Evolutionary conservation across 2,888 invertebrate species (phyloP), one percentile per base, ranked within the genome.

Genomic region (Cerastis rubricosa): DNA sequence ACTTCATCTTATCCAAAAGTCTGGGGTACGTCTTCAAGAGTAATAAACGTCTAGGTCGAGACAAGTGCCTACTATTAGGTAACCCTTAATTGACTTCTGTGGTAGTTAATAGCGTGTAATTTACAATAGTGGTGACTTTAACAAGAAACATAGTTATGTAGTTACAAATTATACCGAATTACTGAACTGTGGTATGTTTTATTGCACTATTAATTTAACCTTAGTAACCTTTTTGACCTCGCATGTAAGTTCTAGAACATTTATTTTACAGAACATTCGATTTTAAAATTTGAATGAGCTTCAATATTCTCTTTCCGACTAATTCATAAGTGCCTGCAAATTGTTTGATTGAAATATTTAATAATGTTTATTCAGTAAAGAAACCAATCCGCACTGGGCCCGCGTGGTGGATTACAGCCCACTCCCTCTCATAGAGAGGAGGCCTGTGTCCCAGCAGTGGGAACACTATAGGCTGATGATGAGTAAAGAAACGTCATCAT

Each of bases 21-120:
- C 61, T 61, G 14, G 17, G 51, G 66, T 14, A 7, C 67, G 14
- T 71, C 82, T 74, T 81, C 22, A 40, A 9, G 35, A 49, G 70
- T 59, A 78, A 84, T 81, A 78, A 69, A 78, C 64, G 71, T 84
- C 71, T 72, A 35, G 57, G 43, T 19, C 7, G 17, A 29, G 43
- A 64, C 75, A 74, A 83, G 70, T 70, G 35, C 76, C 80, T 49
- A 35, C 83, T 64, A 81, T 84, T 84, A 78, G n/a, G 59, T 59
- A 67, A 74, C 69, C 83, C 47, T 3, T 78, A 84, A 84, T 84
- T 84, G 84, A 81, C 81, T 81, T 66, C 8, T 81, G 83, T 5
- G 81, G 84, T 72, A 19, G 63, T 73, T 77, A 72, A 84, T 81
- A 77, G 77, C 63, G 61, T n/a, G 81, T 78, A 83, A 81, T 85